phyloP scores from a whole-genome alignment of 2,888 invertebrate species.

The Eurytoma adleriae region DNA sequence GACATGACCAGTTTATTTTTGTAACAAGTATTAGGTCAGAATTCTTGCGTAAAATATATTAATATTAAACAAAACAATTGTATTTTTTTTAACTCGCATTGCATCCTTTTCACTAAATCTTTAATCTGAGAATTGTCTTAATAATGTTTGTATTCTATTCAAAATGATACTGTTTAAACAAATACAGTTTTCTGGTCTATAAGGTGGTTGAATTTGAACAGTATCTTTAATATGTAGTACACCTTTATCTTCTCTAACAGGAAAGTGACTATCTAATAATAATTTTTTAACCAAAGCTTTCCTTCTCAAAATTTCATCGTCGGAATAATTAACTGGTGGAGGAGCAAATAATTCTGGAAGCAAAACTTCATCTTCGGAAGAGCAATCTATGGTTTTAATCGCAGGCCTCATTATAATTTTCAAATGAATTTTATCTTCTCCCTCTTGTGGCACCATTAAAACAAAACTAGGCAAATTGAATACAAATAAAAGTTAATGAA shows the following conservation, averaged over 20 bases:
- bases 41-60: constrained; percentile 62
- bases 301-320: constrained; percentile 57
- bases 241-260: constrained; percentile 67
- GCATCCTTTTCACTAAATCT: constrained; percentile 15
- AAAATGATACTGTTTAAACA: constrained; percentile 70
- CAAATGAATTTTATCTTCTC: constrained; percentile 59
- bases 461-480: constrained; percentile 66
- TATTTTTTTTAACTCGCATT: constrained; percentile 37
- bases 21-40: constrained; percentile 60
- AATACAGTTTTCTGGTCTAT: constrained; percentile 66
- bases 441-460: constrained; percentile 62
- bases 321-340: constrained; percentile 53
- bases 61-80: constrained; percentile 57
- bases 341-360: constrained; percentile 68
- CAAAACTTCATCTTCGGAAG: constrained; percentile 54
- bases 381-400: constrained; percentile 66
- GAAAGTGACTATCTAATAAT: constrained; percentile 68
- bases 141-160: constrained; percentile 65
- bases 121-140: constrained; percentile 25
- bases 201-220: constrained; percentile 71
- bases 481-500: not conserved
- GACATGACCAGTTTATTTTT: constrained; percentile 65
- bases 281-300: constrained; percentile 65
- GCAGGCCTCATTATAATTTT: constrained; percentile 70
- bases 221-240: constrained; percentile 67